Percentiles rank a stretch among this genome's conserved stretches.
Evolutionary conservation across 2,797 vertebrate genomes (phyloP).

Genomic region (Sylvia borin): DNA sequence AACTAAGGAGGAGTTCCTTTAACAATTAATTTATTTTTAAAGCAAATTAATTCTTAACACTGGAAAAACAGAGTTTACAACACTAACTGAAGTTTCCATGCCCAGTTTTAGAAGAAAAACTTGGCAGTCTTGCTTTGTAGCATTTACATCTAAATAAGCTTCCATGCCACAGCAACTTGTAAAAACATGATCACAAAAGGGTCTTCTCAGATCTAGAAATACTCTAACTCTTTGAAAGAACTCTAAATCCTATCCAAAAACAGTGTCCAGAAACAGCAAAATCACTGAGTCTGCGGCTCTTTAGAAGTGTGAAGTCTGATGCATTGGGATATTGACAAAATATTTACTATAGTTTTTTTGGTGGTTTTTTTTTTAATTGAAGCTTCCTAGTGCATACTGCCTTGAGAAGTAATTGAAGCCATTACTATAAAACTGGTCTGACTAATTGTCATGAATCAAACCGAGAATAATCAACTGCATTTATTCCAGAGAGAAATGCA

Average conservation of each 20-base stretch:
- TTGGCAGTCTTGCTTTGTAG: conserved; percentile 20
- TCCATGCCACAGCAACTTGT: neutral
- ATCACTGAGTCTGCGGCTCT: neutral
- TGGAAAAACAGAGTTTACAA: conserved; percentile 4
- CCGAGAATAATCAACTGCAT: neutral
- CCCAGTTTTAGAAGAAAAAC: conserved; percentile 21
- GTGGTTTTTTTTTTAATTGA: neutral
- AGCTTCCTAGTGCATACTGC: neutral
- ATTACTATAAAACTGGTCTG: neutral
- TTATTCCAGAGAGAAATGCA: neutral
- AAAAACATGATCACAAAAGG: conserved; percentile 45
- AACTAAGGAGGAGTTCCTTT: neutral
- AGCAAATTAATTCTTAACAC: conserved; percentile 5
- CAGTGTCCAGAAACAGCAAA: neutral
- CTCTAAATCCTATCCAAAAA: neutral
- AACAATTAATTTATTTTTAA: neutral
- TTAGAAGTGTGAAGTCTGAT: neutral
- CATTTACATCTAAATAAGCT: conserved; percentile 45
- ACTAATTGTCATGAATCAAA: neutral
- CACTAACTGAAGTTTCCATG: neutral
- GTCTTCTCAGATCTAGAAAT: conserved; percentile 36
- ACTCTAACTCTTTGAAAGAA: neutral
- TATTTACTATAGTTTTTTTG: neutral
- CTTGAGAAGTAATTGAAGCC: neutral
- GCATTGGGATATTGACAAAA: neutral